Evolutionary conservation across 1,140 invertebrate species (phyloP).

Genomic region (Zophobas atratus): DNA sequence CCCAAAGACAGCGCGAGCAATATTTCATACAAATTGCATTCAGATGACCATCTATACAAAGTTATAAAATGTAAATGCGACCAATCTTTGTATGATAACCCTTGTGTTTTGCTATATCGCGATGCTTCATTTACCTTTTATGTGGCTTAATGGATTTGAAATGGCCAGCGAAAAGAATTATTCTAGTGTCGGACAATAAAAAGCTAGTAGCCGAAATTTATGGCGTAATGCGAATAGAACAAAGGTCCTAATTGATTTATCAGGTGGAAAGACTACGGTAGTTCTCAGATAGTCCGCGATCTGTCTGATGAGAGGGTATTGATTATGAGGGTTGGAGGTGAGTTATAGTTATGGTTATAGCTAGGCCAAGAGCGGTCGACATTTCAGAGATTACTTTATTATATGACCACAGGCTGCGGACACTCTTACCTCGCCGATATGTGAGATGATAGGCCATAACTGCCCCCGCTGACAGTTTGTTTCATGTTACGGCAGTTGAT

Average conservation of each 20-base stretch:
- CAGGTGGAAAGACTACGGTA: constrained; percentile 58
- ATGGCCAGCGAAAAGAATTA: constrained; percentile 49
- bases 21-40: constrained; percentile 64
- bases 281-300: constrained; percentile 49
- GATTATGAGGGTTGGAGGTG: constrained; percentile 57
- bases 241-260: constrained; percentile 60
- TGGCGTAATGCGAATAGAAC: constrained; percentile 8
- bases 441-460: constrained; percentile 66
- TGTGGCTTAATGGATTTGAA: constrained; percentile 56
- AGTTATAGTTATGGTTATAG: constrained; percentile 68
- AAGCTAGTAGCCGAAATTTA: constrained; percentile 35
- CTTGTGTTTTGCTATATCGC: constrained; percentile 57
- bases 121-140: constrained; percentile 65
- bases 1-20: constrained; percentile 45
- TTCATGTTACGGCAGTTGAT: constrained; percentile 65
- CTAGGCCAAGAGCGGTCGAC: constrained; percentile 60
- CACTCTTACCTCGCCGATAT: constrained; percentile 65
- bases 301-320: constrained; percentile 55
- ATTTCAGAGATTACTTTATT: constrained; percentile 67
- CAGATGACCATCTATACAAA: constrained; percentile 64
- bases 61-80: constrained; percentile 65
- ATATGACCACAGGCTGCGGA: constrained; percentile 62
- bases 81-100: constrained; percentile 60
- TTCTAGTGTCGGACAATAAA: constrained; percentile 42
- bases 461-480: constrained; percentile 64